Base-by-base conservation (phyloP, 2,888 invertebrate genomes). In the Leucophora obtusa region DNA sequence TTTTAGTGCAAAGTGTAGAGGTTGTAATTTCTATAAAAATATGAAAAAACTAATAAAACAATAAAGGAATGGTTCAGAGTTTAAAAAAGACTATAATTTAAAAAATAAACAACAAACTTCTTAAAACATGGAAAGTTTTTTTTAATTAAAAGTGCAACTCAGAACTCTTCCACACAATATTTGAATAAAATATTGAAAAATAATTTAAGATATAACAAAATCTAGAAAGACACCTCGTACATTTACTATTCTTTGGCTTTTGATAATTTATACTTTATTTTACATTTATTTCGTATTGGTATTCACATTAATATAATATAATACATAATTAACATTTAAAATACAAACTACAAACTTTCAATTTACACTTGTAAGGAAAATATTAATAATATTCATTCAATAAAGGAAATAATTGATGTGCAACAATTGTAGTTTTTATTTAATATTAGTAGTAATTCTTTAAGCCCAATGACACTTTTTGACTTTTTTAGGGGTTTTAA, bases 1-100 rank as follows among this genome's bases (percentile, higher is more conserved):
- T 93, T 95, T 95, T 95, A 93, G 94, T 95, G 95, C 95, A 95
- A 95, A 95, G 95, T 95, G 95, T 95, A 95, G 95, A 95, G 93
- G 94, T 95, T 94, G 94, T 94, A 94, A 83, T 53, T 69, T 60
- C 43, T 50, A 58, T 66, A 43, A 69, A 60, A 59, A 72, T 8
- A 63, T 0, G 70, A 35, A 54, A 59, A 60, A 53, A 68, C 18
- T 15, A 38, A 11, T 38, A 35, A 35, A 35, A 35, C 24, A 24
- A 24, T 24, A 28, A 28, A 28, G 7, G 28, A 28, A 24, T 2
- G 5, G 24, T 28, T 28, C 28, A 6, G 6, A 28, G 28, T 6
- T 28, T 28, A 7, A 28, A 28, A 28, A 28, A 28, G 6, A 28
- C 28, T 28, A 38, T 38, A n/a, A 47, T n/a, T 47, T n/a, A 47